A percentile compares a stretch with the other conserved stretches of the same genome.
phyloP scores from a whole-genome alignment of 1,140 invertebrate genomes.

The Asobara japonica region DNA sequence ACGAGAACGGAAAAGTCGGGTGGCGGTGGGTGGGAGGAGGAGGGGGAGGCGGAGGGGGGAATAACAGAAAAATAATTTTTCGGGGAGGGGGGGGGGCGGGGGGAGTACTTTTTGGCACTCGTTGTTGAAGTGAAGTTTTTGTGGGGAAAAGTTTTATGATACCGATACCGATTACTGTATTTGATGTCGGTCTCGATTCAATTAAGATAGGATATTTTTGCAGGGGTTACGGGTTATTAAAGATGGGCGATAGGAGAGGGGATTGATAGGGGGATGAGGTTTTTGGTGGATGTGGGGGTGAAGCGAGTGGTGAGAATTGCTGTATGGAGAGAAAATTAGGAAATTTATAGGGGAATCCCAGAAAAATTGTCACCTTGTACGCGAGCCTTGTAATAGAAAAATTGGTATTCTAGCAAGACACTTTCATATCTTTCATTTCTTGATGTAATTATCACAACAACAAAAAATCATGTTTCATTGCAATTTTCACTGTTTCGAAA shows the following conservation, averaged over 20 bases:
- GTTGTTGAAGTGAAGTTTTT: background rate
- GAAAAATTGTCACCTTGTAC: no score
- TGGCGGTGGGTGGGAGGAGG: background rate
- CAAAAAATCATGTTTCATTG: no score
- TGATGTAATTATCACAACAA: no score
- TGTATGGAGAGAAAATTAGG: no score
- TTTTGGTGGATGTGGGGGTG: background rate
- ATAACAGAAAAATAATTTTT: slow-evolving; percentile 15
- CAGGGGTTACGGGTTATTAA: background rate
- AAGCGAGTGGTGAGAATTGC: background rate
- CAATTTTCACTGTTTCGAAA: no score
- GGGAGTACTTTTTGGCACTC: background rate
- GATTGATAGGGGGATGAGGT: background rate
- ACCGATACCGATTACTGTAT: background rate
- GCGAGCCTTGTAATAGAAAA: no score
- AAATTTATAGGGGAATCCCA: no score
- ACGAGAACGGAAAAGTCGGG: slow-evolving; percentile 28
- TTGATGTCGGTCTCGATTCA: background rate
- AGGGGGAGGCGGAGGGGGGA: no score
- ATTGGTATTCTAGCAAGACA: no score
- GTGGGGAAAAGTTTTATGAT: background rate
- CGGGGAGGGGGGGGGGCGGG: no score
- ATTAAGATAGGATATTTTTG: background rate
- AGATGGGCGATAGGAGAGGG: background rate
- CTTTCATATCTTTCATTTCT: no score